Evolutionary conservation across 2,113 vertebrate species (phyloP).

Genomic region (Tragulus kanchil): DNA sequence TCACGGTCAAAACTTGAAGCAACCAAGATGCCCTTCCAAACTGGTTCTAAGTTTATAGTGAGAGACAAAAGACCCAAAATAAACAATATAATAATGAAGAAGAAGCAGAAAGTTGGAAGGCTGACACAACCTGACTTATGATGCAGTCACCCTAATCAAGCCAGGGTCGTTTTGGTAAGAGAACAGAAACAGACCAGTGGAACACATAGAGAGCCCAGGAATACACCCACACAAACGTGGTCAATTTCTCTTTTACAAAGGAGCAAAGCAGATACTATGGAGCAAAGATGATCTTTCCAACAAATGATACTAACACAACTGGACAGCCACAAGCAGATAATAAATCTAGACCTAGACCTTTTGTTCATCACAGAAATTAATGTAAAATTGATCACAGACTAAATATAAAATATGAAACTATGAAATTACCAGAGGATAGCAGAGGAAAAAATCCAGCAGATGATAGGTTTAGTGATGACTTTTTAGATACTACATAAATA

Average conservation of each 20-base stretch:
- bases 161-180: neutral
- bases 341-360: neutral
- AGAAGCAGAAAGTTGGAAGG: neutral
- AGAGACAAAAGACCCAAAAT: neutral
- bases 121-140: neutral
- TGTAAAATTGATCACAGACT: neutral
- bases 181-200: neutral
- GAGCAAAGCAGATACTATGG: neutral
- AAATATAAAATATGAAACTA: neutral
- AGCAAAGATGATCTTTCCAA: neutral
- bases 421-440: neutral
- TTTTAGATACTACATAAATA: constrained; percentile 25
- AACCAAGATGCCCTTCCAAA: neutral
- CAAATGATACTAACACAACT: neutral
- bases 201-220: neutral
- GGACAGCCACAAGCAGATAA: neutral
- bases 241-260: neutral
- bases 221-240: neutral
- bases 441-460: neutral
- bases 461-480: neutral
- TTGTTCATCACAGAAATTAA: neutral
- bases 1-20: neutral
- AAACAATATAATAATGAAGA: neutral
- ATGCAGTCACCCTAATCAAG: neutral
- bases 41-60: neutral